Percentiles rank a stretch among this genome's conserved stretches.
phyloP scores from a whole-genome alignment of 2,888 invertebrate genomes.

The Pandemis cinnamomeana region DNA sequence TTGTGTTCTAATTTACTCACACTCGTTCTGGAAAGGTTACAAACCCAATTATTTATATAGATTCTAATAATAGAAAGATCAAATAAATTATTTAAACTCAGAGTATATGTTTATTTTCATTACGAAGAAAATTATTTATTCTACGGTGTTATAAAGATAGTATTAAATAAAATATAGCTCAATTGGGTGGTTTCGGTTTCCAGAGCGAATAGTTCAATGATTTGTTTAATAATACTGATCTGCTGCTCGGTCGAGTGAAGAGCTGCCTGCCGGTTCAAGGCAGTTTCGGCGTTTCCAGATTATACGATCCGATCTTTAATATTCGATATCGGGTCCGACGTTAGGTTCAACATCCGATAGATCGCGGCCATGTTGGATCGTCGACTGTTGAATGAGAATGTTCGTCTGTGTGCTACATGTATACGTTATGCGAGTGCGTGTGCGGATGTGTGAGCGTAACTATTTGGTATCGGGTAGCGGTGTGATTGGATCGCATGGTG shows the following conservation, averaged over 20 bases:
- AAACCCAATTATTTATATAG: conserved; percentile 62
- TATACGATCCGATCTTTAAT: not conserved
- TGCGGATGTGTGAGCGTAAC: conserved; percentile 4
- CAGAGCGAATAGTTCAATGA: conserved; percentile 47
- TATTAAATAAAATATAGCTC: conserved; percentile 66
- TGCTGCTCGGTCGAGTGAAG: not conserved
- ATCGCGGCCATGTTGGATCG: conserved; percentile 8
- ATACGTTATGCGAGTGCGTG: conserved; percentile 4
- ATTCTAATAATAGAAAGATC: conserved; percentile 65
- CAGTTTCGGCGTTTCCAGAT: not conserved
- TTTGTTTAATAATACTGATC: conserved; percentile 15
- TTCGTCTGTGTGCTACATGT: not conserved
- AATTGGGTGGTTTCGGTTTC: conserved; percentile 62
- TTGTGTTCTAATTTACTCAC: conserved; percentile 61
- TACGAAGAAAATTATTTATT: conserved; percentile 75
- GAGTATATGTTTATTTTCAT: conserved; percentile 72
- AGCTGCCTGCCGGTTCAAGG: not conserved
- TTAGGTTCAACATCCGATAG: not conserved
- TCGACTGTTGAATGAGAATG: conserved; percentile 7
- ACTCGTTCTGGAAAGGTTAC: conserved; percentile 67
- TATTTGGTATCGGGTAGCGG: not conserved
- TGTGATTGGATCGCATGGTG: not conserved
- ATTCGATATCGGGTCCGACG: not conserved
- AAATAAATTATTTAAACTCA: conserved; percentile 74
- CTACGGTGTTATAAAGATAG: conserved; percentile 65